These are phyloP conservation scores for cat (Felis catus) DNA, from an alignment of 2,113 vertebrate species.

Conservation along the genomic window F.catus_Fca126_mat1.0 CM031419.1:77593001-77593500, in stretches of 20 bases:
- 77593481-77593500: too few relatives aligned
- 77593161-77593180: not conserved
- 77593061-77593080: not conserved
- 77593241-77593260: not conserved
- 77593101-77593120: not conserved
- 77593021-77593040: not conserved
- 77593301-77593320: not conserved
- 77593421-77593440: not conserved
- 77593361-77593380: not conserved
- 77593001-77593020: not conserved
- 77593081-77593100: not conserved
- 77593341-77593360: not conserved
- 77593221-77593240: not conserved
- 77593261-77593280: not conserved
- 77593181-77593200: not conserved
- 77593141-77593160: not conserved
- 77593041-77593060: not conserved
- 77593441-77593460: not conserved
- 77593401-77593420: not conserved
- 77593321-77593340: not conserved
- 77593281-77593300: not conserved
- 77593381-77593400: not conserved
- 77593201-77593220: not conserved
- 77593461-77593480: not conserved
- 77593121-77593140: not conserved